These are phyloP conservation scores for Athalia rosae DNA, from an alignment of 2,888 invertebrate species.

Conservation along the genomic window DNA sequence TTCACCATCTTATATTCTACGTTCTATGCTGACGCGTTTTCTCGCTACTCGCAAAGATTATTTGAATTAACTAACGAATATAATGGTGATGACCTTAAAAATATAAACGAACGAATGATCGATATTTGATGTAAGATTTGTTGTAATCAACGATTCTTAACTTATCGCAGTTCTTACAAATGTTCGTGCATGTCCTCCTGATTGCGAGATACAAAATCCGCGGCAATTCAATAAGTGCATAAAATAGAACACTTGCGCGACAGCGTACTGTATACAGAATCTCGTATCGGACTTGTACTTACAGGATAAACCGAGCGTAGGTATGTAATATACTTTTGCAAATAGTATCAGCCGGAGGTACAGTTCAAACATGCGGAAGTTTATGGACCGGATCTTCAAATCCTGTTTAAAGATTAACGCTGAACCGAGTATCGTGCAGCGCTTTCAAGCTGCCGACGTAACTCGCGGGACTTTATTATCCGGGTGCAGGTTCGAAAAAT, in stretches of 20 bases:
- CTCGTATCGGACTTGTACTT: not conserved
- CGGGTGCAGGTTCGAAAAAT: not conserved
- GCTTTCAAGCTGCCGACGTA: conserved; percentile 6
- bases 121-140: too few relatives aligned
- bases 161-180: too few relatives aligned
- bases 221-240: not conserved
- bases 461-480: conserved; percentile 22
- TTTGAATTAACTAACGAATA: too few relatives aligned
- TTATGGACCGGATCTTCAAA: conserved; percentile 30
- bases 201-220: not conserved
- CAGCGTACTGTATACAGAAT: not conserved
- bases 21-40: too few relatives aligned
- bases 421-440: conserved; percentile 14
- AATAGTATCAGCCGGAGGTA: conserved; percentile 21
- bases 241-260: not conserved
- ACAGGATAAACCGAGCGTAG: not conserved
- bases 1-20: not conserved
- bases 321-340: conserved; percentile 5
- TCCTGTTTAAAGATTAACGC: conserved; percentile 33
- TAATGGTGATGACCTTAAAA: too few relatives aligned
- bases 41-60: too few relatives aligned
- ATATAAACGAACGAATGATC: too few relatives aligned
- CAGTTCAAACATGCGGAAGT: conserved; percentile 24
- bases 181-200: not conserved
- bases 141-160: too few relatives aligned